phyloP scores from a whole-genome alignment of 2,888 invertebrate species.

The Leptinotarsa peninsularis region DNA sequence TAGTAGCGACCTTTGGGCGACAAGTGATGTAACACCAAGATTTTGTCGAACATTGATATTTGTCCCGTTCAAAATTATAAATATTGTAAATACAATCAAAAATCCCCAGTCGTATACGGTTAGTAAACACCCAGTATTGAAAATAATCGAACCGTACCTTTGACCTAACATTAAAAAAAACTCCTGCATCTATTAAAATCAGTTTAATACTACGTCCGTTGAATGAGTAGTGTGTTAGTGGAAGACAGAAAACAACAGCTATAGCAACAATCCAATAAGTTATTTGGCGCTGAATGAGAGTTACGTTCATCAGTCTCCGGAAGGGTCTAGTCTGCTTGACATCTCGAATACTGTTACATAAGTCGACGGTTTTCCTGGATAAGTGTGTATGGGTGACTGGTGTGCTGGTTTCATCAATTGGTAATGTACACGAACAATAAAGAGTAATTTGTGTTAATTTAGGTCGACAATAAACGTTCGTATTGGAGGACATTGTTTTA shows the following conservation, averaged over 20 bases:
- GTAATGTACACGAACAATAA: conserved; percentile 29
- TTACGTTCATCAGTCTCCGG: conserved; percentile 40
- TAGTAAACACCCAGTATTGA: neutral
- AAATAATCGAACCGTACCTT: neutral
- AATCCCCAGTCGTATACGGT: neutral
- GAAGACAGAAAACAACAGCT: conserved; percentile 32
- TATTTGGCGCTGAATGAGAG: conserved; percentile 43
- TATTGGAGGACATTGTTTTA: neutral
- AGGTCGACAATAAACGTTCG: neutral
- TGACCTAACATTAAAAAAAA: conserved; percentile 4
- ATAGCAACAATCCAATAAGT: conserved; percentile 38
- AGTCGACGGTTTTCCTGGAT: conserved; percentile 28
- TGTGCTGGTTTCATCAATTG: conserved; percentile 19
- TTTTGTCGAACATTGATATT: too few species aligned
- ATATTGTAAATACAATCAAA: neutral
- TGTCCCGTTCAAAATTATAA: too few species aligned
- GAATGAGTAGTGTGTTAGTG: conserved; percentile 22
- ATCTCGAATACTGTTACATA: conserved; percentile 36
- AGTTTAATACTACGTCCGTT: neutral
- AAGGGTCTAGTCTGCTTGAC: conserved; percentile 40
- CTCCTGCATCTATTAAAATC: conserved; percentile 5
- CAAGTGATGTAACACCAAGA: too few species aligned
- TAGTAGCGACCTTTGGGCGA: too few species aligned
- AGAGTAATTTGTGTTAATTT: conserved; percentile 24
- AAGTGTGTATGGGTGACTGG: conserved; percentile 4